Percentiles rank a stretch among this genome's conserved stretches.
phyloP scores from a whole-genome alignment of 2,888 invertebrate genomes.

The Malthinus flaveolus region DNA sequence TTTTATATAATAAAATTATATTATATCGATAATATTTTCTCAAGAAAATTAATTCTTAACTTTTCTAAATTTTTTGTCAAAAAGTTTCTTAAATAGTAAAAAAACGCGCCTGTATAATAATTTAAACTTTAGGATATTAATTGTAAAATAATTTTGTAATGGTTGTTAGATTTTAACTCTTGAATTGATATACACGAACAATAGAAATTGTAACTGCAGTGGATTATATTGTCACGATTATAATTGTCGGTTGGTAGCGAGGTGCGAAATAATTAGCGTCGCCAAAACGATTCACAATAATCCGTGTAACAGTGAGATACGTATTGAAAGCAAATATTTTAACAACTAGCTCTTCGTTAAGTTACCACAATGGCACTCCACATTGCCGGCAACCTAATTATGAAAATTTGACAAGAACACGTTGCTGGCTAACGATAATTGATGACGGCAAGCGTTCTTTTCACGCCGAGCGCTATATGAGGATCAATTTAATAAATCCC shows the following conservation, averaged over 20 bases:
- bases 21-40: too few relatives aligned
- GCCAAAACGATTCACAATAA: constrained; percentile 34
- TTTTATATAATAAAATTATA: too few relatives aligned
- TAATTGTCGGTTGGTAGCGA: constrained; percentile 34
- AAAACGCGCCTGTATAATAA: too few relatives aligned
- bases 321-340: constrained; percentile 43
- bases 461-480: constrained; percentile 42
- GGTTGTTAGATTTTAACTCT: constrained; percentile 21
- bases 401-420: constrained; percentile 54
- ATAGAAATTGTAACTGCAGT: constrained; percentile 34
- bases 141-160: neutral
- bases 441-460: constrained; percentile 44
- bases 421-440: constrained; percentile 52
- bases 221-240: constrained; percentile 30
- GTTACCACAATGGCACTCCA: constrained; percentile 49
- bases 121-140: neutral
- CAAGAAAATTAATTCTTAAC: too few relatives aligned
- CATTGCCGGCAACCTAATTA: constrained; percentile 51
- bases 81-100: too few relatives aligned
- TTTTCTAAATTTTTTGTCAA: too few relatives aligned
- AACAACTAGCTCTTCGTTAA: constrained; percentile 48
- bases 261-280: constrained; percentile 42
- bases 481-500: constrained; percentile 51
- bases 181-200: constrained; percentile 31
- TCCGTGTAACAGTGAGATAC: constrained; percentile 34